Base-by-base conservation (phyloP, 2,113 vertebrate genomes). In the Nasalis larvatus region DNA sequence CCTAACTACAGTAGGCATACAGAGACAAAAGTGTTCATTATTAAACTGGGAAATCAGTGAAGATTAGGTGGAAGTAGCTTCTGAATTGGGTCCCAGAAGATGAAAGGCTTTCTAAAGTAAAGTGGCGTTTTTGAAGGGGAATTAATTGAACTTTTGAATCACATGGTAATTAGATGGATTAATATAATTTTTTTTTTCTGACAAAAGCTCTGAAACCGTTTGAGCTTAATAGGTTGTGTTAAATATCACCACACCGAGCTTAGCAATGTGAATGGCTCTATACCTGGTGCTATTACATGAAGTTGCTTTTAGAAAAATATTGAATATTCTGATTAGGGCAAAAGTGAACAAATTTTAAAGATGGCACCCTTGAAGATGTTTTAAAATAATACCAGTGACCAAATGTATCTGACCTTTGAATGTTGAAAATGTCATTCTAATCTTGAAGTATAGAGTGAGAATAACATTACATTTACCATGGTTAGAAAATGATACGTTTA, bases 361-460 rank as follows among this genome's bases (percentile, higher is more conserved):
- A 86, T 88, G 47, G 1, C 4, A 78, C 7, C 21, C 16, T 93
- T 81, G 49, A 82, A 93, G 49, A 54, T 83, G 47, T 32, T 84
- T 96, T 89, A 94, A 94, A 95, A 96, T 94, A 88, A 88, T 49
- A 90, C 88, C 66, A 76, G 40, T 82, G 40, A 58, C 73, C 86
- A 89, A 93, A 82, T 78, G 42, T 60, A 83, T 54, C 58, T 96
- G 66, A 94, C 58, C 76, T 97, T 91, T 93, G 96, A 95, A 94
- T 91, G 45, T 94, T 95, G 94, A 68, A 97, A 96, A 96, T 91
- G 63, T 91, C 93, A 95, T 89, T 86, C 56, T 85, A 49, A 90
- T 93, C 84, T 91, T 37, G 60, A 93, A 93, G 76, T 32, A 87
- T 0, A 83, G 27, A 88, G 18, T 89, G 37, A 52, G 35, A 88